These are phyloP conservation scores for Condylura cristata DNA, from an alignment of 2,113 vertebrate genomes.

Conservation along the genomic window DNA sequence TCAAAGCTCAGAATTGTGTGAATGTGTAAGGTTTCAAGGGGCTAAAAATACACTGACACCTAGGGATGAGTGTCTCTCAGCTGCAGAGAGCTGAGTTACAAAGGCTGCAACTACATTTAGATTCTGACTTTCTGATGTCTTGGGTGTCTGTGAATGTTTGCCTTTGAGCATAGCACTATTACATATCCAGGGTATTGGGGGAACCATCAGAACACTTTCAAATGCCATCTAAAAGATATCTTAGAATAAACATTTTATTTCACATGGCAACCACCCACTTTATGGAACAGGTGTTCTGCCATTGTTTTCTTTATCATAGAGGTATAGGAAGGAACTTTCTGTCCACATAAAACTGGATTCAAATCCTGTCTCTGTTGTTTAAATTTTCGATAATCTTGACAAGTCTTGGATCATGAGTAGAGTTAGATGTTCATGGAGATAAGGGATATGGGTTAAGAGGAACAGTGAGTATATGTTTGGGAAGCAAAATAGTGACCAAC, in stretches of 20 bases:
- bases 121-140: conserved; percentile 10
- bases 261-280: not conserved
- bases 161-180: not conserved
- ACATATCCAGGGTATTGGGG: not conserved
- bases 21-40: conserved; percentile 15
- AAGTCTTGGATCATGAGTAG: not conserved
- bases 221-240: not conserved
- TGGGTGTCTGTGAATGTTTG: not conserved
- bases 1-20: conserved; percentile 47
- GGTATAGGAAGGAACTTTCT: not conserved
- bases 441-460: not conserved
- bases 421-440: not conserved
- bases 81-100: not conserved
- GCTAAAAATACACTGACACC: conserved; percentile 53
- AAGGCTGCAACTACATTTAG: conserved; percentile 4
- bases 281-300: not conserved
- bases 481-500: not conserved
- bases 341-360: not conserved
- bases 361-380: conserved; percentile 3
- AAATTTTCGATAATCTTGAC: conserved; percentile 25
- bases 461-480: not conserved
- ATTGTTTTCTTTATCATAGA: not conserved
- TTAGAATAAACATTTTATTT: not conserved
- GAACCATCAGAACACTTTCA: not conserved
- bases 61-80: not conserved